A percentile compares a stretch with the other conserved stretches of the same genome.
Conservation (phyloP, 2,113 vertebrate species). For the Xenus cinereus region DNA sequence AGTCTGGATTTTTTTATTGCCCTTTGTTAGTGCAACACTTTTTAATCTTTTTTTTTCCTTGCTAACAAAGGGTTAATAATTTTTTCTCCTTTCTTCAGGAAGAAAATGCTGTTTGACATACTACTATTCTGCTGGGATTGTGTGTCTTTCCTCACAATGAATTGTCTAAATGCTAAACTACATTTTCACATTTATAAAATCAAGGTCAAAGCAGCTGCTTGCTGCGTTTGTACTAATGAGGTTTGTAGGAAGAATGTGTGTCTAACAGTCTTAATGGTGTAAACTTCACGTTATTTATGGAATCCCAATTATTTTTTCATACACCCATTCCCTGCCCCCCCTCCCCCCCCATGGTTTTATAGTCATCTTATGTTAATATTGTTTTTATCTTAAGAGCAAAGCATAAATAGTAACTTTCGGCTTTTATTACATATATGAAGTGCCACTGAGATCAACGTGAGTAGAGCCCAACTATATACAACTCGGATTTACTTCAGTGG, state of each 20-base stretch:
- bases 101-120: neutral
- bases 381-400: neutral
- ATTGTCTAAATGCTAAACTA: neutral
- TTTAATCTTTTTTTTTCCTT: neutral
- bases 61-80: neutral
- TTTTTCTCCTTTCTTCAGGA: neutral
- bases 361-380: neutral
- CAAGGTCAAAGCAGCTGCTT: neutral
- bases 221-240: neutral
- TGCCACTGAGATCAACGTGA: neutral
- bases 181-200: neutral
- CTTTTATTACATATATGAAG: neutral
- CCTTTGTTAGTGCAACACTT: neutral
- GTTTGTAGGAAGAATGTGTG: neutral
- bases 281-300: neutral
- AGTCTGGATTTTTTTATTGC: neutral
- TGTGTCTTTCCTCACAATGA: neutral
- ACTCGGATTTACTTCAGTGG: neutral
- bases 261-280: neutral
- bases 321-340: neutral
- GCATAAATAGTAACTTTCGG: neutral
- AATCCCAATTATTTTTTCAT: neutral
- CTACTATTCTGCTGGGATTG: neutral
- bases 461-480: neutral
- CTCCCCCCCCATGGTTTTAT: neutral